phyloP scores from a whole-genome alignment of 2,113 vertebrate genomes.

The Osmerus eperlanus region DNA sequence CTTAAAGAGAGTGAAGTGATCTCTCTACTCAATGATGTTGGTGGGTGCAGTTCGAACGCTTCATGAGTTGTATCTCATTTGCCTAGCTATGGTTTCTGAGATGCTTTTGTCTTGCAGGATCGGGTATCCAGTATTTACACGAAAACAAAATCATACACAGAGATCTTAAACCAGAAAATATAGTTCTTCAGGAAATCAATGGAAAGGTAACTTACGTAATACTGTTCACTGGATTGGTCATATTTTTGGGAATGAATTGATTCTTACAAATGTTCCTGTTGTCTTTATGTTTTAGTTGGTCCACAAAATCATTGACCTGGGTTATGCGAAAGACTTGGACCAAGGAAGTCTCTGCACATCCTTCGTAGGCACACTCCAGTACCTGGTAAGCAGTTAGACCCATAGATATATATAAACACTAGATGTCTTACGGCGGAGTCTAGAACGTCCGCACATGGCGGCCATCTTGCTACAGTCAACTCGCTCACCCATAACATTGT shows the following conservation, averaged over 20 bases:
- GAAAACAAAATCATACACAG: conserved; percentile 98
- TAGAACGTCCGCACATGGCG: no score
- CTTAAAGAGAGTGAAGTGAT: conserved; percentile 97
- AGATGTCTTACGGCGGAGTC: no score
- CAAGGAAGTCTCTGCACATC: conserved; percentile 97
- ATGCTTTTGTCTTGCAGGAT: conserved; percentile 72
- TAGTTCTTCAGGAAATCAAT: conserved; percentile 90
- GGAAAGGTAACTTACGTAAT: conserved; percentile 79
- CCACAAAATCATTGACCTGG: conserved; percentile 97
- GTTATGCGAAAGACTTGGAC: conserved; percentile 97
- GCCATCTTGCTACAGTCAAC: no score
- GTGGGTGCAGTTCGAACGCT: conserved; percentile 61
- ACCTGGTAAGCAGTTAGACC: conserved; percentile 78
- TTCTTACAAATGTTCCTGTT: background rate
- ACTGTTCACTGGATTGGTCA: background rate
- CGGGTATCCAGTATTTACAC: conserved; percentile 95
- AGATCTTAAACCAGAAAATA: conserved; percentile 98
- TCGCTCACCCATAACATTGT: no score
- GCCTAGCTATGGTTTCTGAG: background rate
- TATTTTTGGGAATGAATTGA: background rate
- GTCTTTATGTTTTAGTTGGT: conserved; percentile 67
- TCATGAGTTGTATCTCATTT: background rate
- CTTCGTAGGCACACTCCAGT: conserved; percentile 95
- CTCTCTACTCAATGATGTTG: conserved; percentile 88
- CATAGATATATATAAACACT: no score